Evolutionary conservation across 2,797 vertebrate species (phyloP).

Genomic region (Cephalopachus bancanus): DNA sequence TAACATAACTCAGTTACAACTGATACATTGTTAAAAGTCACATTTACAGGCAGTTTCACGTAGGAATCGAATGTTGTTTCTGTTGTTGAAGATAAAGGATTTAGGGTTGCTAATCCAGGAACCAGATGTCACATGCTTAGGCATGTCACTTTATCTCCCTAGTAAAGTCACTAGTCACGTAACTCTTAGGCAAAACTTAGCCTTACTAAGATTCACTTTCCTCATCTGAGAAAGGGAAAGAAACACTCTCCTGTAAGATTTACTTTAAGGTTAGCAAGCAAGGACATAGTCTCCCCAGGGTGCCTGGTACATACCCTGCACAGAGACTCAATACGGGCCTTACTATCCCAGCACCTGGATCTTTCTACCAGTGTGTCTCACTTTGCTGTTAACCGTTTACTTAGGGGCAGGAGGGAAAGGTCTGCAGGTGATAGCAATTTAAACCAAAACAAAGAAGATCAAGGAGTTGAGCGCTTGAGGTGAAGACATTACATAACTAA

Average conservation of each 20-base stretch:
- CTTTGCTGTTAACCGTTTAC: not conserved
- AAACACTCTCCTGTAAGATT: not conserved
- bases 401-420: not conserved
- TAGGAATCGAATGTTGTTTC: not conserved
- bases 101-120: slow-evolving; percentile 7
- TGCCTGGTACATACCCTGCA: not conserved
- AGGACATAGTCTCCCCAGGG: not conserved
- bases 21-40: not conserved
- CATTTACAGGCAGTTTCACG: not conserved
- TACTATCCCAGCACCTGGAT: not conserved
- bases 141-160: not conserved
- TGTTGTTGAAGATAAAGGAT: not conserved
- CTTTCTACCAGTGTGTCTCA: not conserved
- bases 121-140: slow-evolving; percentile 16
- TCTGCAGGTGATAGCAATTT: not conserved
- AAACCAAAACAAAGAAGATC: slow-evolving; percentile 6
- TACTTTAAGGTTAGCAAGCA: not conserved
- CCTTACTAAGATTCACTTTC: slow-evolving; percentile 26
- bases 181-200: not conserved
- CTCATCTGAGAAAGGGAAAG: slow-evolving; percentile 11
- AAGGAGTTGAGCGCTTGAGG: not conserved
- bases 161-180: not conserved
- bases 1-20: not conserved
- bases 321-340: not conserved
- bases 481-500: not conserved